Base-by-base conservation (phyloP, 2,797 vertebrate species). In the Rhinatrema bivittatum region DNA sequence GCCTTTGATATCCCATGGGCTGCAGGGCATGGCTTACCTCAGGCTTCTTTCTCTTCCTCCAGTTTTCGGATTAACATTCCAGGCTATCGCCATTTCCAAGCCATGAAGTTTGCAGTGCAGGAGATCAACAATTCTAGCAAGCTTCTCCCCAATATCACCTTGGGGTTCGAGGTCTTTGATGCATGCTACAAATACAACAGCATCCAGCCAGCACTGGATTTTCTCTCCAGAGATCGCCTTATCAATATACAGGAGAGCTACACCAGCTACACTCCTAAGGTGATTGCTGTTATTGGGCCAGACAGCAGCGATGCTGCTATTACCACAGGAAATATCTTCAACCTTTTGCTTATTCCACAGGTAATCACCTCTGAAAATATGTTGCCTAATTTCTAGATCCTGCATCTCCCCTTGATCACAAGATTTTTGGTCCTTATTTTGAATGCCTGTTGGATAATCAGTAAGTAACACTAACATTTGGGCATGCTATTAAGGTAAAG, bases 131-230 rank as follows among this genome's bases (percentile, higher is more conserved):
- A 86, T 29, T 81, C 59, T 3, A 81, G 61, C 12, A 3, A 9
- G 9, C 68, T 91, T 8, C 69, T 91, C 27, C 87, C 89, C 0
- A 72, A 81, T 1, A 33, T 90, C n/a, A 71, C 32, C 17, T 64
- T 91, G 4, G 89, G 90, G 35, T 91, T 89, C 13, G 65, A 86
- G 28, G 71, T 90, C 15, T 81, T 86, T 46, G 90, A 91, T 21
- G 42, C 72, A 33, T 90, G 89, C 55, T 79, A 81, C 5, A 18
- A 47, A 10, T 49, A 68, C 47, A 72, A 73, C 48, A 56, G 38
- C 1, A 11, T 77, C 9, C 70, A 72, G 5, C 72, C 85, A 1
- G 59, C 78, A 4, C 46, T 91, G 36, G 80, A 83, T 52, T 60
- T 91, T 29, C 53, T 89, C 22, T 42, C 68, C 0, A 23, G 12